Evolutionary conservation across 2,113 vertebrate genomes (phyloP).

Genomic region (Tachuris rubrigastra): DNA sequence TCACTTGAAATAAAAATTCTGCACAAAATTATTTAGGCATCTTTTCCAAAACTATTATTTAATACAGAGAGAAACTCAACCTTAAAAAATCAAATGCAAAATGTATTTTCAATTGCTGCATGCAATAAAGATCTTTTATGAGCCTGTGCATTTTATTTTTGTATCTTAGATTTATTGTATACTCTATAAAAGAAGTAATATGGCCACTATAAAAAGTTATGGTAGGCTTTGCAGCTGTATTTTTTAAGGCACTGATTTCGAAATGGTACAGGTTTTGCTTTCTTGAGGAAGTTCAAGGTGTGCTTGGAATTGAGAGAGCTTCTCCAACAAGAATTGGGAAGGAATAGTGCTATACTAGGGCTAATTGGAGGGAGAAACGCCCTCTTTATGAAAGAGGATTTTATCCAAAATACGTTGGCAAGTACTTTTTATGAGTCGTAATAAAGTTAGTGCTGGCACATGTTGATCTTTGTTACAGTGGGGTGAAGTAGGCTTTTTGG

Average conservation of each 20-base stretch:
- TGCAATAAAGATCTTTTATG: not conserved
- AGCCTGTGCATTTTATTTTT: not conserved
- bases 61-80: not conserved
- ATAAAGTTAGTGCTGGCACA: not conserved
- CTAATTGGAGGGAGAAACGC: not conserved
- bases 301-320: not conserved
- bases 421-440: not conserved
- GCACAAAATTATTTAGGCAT: not conserved
- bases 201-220: not conserved
- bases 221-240: not conserved
- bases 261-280: not conserved
- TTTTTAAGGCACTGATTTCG: not conserved
- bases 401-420: not conserved
- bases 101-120: not conserved
- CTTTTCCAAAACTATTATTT: not conserved
- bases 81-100: not conserved
- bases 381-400: not conserved
- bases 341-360: not conserved
- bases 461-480: not conserved
- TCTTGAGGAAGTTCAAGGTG: not conserved
- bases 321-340: not conserved
- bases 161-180: not conserved
- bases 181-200: conserved; percentile 19
- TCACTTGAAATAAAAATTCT: not conserved
- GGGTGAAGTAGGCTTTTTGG: not conserved